phyloP scores from a whole-genome alignment of 1,140 invertebrate genomes.

The Fopius arisanus region DNA sequence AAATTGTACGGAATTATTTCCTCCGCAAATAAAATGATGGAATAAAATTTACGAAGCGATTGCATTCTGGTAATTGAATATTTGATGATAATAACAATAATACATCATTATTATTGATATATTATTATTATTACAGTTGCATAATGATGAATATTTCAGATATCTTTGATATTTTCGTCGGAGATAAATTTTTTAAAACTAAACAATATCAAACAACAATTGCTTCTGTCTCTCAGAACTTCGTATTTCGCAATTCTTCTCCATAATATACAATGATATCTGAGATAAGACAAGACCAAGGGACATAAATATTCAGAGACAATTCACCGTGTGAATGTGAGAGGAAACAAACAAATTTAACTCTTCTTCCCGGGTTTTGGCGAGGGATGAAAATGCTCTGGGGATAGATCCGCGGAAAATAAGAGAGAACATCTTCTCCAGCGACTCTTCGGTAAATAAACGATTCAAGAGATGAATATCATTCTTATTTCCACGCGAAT shows the following conservation, averaged over 20 bases:
- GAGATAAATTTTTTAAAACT: no score
- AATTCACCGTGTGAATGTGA: neutral
- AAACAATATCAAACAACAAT: no score
- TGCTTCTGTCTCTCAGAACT: no score
- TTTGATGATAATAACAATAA: no score
- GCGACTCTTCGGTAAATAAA: neutral
- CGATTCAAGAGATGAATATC: neutral
- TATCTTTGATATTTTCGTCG: no score
- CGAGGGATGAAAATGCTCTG: neutral
- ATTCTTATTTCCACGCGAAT: neutral
- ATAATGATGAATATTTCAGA: no score
- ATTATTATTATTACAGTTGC: no score
- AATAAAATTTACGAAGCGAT: no score
- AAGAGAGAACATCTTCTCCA: neutral
- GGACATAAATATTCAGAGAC: constrained; percentile 7
- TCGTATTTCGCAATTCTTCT: neutral
- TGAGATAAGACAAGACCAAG: neutral
- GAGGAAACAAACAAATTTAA: neutral
- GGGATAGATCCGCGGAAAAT: neutral
- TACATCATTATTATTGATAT: no score
- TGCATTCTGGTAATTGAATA: no score
- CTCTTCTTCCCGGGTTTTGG: neutral
- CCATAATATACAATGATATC: neutral
- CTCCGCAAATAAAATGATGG: no score
- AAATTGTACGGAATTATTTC: no score